These are phyloP conservation scores for Papilio protenor DNA, from an alignment of 2,888 invertebrate genomes.

Conservation along the genomic window DNA sequence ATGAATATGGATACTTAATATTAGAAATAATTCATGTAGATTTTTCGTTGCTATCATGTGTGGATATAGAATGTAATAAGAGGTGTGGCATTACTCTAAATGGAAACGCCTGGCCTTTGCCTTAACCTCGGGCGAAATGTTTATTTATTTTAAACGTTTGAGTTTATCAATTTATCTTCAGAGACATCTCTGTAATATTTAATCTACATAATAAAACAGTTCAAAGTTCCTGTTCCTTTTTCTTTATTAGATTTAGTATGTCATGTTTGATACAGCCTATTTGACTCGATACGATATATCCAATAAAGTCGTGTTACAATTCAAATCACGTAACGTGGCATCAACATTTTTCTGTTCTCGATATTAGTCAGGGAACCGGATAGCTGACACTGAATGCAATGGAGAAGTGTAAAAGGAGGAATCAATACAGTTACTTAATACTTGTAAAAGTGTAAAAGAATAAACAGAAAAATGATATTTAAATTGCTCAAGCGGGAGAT, in stretches of 20 bases:
- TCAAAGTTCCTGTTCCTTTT: neutral
- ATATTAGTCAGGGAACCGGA: constrained; percentile 40
- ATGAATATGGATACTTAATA: neutral
- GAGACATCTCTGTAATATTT: neutral
- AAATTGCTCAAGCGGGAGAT: neutral
- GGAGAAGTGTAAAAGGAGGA: constrained; percentile 9
- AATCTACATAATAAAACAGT: neutral
- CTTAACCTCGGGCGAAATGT: neutral
- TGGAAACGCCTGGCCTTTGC: neutral
- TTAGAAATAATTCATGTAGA: neutral
- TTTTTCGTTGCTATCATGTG: neutral
- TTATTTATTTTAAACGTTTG: neutral
- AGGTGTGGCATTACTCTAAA: neutral
- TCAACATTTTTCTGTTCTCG: constrained; percentile 40
- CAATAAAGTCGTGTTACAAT: constrained; percentile 33
- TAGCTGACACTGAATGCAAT: constrained; percentile 36
- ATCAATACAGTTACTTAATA: constrained; percentile 1
- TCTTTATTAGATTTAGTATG: neutral
- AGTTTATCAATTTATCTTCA: neutral
- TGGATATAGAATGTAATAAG: neutral
- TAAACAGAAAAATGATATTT: neutral
- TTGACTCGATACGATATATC: constrained; percentile 33
- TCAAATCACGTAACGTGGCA: constrained; percentile 42
- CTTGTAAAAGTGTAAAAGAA: neutral
- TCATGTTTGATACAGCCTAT: constrained; percentile 19